Evolutionary conservation across 2,113 vertebrate species (phyloP).

Genomic region (Opisthocomus hoazin): DNA sequence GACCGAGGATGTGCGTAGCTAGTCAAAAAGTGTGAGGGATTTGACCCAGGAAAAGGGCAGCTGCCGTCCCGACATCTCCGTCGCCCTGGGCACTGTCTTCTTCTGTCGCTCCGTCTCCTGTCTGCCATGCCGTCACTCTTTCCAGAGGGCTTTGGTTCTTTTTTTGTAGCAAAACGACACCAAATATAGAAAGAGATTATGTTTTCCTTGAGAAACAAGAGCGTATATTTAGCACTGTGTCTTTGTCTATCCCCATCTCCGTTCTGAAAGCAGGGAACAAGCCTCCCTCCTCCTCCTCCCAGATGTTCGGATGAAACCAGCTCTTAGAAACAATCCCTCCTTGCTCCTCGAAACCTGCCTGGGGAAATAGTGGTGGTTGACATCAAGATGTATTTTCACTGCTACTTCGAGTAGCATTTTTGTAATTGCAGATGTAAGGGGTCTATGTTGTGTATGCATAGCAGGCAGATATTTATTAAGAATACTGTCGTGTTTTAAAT

Average conservation of each 20-base stretch:
- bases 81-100: fast-evolving
- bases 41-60: not conserved
- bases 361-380: not conserved
- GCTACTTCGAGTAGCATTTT: not conserved
- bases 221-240: not conserved
- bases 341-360: not conserved
- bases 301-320: not conserved
- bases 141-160: not conserved
- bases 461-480: not conserved
- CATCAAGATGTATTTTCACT: not conserved
- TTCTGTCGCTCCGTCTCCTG: not conserved
- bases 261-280: not conserved
- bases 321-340: not conserved
- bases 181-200: not conserved
- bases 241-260: not conserved
- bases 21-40: not conserved
- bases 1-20: not conserved
- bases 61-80: not conserved
- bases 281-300: not conserved
- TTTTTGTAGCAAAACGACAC: not conserved
- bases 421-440: not conserved
- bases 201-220: not conserved
- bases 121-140: not conserved
- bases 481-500: not conserved
- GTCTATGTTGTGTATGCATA: not conserved